Base-by-base conservation (phyloP, 2,797 vertebrate genomes). In the Prionace glauca region DNA sequence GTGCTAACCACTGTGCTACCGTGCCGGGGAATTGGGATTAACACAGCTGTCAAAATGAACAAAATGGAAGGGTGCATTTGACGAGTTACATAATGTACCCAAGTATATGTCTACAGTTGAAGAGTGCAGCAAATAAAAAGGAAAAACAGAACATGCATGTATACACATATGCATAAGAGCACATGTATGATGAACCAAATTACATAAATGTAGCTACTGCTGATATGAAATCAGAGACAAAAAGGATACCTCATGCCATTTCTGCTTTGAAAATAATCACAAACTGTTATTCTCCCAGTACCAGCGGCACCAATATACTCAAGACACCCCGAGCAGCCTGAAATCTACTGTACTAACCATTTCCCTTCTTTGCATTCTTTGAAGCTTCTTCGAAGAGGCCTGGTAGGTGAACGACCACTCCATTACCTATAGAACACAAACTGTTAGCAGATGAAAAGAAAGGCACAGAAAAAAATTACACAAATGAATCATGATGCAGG, bases 341-440 rank as follows among this genome's bases (percentile, higher is more conserved):
- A 95, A 95, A 60, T 77, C 71, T 16, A 67, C 91, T 86, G 16
- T 5, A 96, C 98, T 97, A 96, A 99, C 99, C 98, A 98, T 98
- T 99, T 97, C 99, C 99, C 98, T 99, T 99, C 96, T 97, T 97
- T 95, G 98, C 96, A 96, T 99, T 99, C 98, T 99, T 99, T 96
- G 98, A 98, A 65, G 98, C 99, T 97, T 99, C 99, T 97, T 99
- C 99, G 96, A 99, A 99, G 96, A 99, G 98, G 96, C 99, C 99
- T 1, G 99, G 99, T 65, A 99, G 98, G 96, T 99, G 99, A 97
- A 99, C 99, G 95, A 99, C 99, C 7, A 99, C 99, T 14, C 99
- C 99, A 96, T 99, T 99, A 96, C 99, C 99, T 99, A 96, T 18
- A 67, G 56, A 69, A 36, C 50, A 96, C 62, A 95, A 84, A 95